Evolutionary conservation across 1,140 invertebrate genomes (phyloP), one percentile per base, ranked within the genome.

Genomic region (Magallana ariakensis): DNA sequence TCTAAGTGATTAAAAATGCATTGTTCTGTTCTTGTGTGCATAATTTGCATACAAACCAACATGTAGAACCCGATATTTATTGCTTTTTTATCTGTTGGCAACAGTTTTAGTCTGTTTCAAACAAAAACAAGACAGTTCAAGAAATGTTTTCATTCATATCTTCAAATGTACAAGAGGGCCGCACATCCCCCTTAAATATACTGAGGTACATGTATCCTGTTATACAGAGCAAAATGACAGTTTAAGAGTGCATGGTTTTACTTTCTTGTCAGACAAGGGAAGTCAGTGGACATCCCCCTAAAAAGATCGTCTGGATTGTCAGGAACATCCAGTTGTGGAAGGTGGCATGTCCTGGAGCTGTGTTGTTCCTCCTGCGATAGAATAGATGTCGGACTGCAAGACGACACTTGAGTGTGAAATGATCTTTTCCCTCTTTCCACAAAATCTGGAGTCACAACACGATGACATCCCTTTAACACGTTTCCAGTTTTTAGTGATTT

Each of bases 181-280:
- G n/a, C n/a, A n/a, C n/a, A n/a, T n/a, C n/a, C n/a, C n/a, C n/a
- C n/a, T n/a, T n/a, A n/a, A n/a, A n/a, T n/a, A n/a, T n/a, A n/a
- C n/a, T n/a, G n/a, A n/a, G n/a, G n/a, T n/a, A n/a, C n/a, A n/a
- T n/a, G n/a, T n/a, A n/a, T n/a, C n/a, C n/a, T n/a, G n/a, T n/a
- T n/a, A n/a, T n/a, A n/a, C n/a, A n/a, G n/a, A n/a, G n/a, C n/a
- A n/a, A n/a, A 46, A 46, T 46, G 33, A 46, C 2, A 46, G 33
- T 46, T 46, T 2, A 46, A 5, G 33, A 46, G 33, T 5, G 5
- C 85, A n/a, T 55, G 16, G 33, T 8, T 26, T 26, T 89, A 93
- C 93, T 90, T 92, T 91, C 91, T 92, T 53, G 90, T 89, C 22
- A 93, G 62, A 82, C 93, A 93, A 1, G 93, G 93, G 83, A 93